These are phyloP conservation scores for Episyrphus balteatus DNA, from an alignment of 1,140 invertebrate genomes.

Conservation along the genomic window DNA sequence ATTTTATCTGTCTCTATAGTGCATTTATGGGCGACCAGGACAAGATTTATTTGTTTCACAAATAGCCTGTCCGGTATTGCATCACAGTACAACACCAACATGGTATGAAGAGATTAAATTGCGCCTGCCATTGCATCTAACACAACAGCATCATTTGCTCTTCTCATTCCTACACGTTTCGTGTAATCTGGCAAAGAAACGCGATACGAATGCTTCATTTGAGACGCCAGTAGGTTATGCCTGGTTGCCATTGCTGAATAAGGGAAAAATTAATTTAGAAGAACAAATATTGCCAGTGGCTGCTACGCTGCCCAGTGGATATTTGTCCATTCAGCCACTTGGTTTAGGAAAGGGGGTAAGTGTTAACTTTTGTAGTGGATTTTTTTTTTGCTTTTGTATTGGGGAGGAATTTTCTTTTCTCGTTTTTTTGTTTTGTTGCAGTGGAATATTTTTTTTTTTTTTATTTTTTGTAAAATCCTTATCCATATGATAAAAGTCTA, in stretches of 20 bases:
- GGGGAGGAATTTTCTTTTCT: background rate
- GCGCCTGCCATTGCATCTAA: constrained; percentile 64
- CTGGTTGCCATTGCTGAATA: constrained; percentile 75
- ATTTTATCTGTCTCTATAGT: constrained; percentile 39
- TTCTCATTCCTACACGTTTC: constrained; percentile 86
- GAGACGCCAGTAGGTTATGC: constrained; percentile 85
- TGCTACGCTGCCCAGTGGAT: constrained; percentile 70
- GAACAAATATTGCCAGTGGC: constrained; percentile 73
- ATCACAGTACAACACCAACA: constrained; percentile 67
- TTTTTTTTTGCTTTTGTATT: background rate
- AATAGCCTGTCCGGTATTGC: constrained; percentile 59
- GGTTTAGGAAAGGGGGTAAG: constrained; percentile 82
- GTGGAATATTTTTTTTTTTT: too few species aligned
- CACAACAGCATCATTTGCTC: constrained; percentile 67
- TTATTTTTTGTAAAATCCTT: too few species aligned
- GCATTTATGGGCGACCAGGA: constrained; percentile 64
- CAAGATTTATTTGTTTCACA: constrained; percentile 48
- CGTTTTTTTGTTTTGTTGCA: background rate
- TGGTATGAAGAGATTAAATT: constrained; percentile 90
- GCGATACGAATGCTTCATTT: constrained; percentile 51
- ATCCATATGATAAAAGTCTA: too few species aligned
- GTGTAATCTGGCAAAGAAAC: constrained; percentile 74
- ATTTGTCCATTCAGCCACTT: constrained; percentile 77
- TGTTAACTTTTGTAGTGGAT: constrained; percentile 6
- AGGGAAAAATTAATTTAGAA: constrained; percentile 70